Evolutionary conservation across 2,797 vertebrate species (phyloP).

Genomic region (Neosilurus hyrtlii): DNA sequence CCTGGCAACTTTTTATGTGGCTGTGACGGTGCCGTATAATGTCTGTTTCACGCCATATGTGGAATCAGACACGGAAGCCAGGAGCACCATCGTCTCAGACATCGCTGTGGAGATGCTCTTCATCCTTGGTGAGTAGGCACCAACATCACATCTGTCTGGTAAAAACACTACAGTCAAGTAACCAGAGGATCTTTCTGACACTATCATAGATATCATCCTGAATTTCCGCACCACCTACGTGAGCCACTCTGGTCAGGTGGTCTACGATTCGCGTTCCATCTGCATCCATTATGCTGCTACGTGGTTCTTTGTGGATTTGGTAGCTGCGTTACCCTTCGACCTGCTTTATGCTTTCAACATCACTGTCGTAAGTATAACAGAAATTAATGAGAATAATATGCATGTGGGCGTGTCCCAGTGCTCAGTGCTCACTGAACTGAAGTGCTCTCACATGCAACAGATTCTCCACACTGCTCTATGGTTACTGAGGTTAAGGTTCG

Average conservation of each 20-base stretch:
- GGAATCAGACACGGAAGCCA: slow-evolving; percentile 71
- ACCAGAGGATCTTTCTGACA: neutral
- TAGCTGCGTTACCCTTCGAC: slow-evolving; percentile 94
- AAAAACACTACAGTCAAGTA: neutral
- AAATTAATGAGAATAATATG: neutral
- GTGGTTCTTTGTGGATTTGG: slow-evolving; percentile 97
- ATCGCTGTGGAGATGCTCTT: slow-evolving; percentile 85
- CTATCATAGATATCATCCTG: slow-evolving; percentile 85
- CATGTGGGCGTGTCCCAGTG: neutral
- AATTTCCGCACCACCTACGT: slow-evolving; percentile 96
- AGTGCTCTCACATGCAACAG: neutral
- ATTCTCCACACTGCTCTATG: neutral
- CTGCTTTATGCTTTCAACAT: slow-evolving; percentile 94
- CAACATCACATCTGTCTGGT: neutral
- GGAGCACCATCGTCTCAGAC: slow-evolving; percentile 83
- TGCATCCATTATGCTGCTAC: slow-evolving; percentile 94
- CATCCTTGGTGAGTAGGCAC: slow-evolving; percentile 76
- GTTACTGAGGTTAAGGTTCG: neutral
- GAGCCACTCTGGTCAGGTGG: slow-evolving; percentile 93
- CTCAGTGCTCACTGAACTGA: neutral
- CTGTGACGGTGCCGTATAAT: slow-evolving; percentile 83
- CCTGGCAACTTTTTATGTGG: slow-evolving; percentile 86
- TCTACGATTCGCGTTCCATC: slow-evolving; percentile 89
- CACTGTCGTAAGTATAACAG: slow-evolving; percentile 85
- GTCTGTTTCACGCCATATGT: slow-evolving; percentile 81